Evolutionary conservation across 2,113 vertebrate species (phyloP).

Genomic region (Thermophis baileyi): DNA sequence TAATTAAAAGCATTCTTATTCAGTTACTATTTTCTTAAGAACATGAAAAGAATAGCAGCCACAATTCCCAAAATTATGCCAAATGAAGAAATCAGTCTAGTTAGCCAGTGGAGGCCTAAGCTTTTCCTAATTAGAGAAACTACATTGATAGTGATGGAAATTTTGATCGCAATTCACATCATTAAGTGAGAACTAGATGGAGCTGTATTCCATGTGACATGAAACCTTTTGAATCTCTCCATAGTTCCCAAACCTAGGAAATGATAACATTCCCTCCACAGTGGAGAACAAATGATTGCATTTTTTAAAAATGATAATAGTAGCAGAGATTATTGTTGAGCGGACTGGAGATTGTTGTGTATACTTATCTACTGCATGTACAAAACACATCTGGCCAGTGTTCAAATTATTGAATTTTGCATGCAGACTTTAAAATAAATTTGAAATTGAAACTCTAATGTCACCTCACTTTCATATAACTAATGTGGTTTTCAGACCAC

Average conservation of each 20-base stretch:
- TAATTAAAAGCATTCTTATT: not conserved
- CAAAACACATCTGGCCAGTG: not conserved
- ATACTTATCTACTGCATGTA: not conserved
- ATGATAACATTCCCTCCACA: not conserved
- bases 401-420: not conserved
- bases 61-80: not conserved
- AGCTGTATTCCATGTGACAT: not conserved
- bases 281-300: not conserved
- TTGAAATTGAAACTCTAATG: not conserved
- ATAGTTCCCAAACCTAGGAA: not conserved
- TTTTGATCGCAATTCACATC: not conserved
- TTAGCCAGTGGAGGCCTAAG: not conserved
- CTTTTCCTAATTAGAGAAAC: not conserved
- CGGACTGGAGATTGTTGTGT: not conserved
- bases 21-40: not conserved
- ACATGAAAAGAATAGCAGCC: not conserved
- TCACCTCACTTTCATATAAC: not conserved
- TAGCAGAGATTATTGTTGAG: not conserved
- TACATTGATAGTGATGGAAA: not conserved
- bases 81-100: not conserved
- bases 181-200: not conserved
- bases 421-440: not conserved
- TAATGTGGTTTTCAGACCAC: not conserved
- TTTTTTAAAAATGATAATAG: not conserved
- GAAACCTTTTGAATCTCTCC: not conserved